Evolutionary conservation across 2,888 invertebrate genomes (phyloP).

Genomic region (Gari tellinella): DNA sequence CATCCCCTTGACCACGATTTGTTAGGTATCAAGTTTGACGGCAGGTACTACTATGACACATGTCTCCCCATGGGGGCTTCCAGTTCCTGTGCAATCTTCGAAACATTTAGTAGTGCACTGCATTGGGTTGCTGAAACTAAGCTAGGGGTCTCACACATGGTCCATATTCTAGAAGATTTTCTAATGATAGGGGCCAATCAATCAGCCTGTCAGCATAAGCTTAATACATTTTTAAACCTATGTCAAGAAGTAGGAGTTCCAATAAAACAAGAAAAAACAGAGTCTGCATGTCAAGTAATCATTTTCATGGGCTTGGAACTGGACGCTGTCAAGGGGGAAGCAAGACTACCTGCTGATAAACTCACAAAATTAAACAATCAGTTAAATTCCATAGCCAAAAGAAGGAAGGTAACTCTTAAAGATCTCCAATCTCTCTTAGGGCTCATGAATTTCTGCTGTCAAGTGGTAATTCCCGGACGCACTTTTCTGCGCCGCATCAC

Average conservation of each 20-base stretch:
- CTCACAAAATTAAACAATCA: neutral
- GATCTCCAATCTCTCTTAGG: constrained; percentile 40
- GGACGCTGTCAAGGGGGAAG: constrained; percentile 33
- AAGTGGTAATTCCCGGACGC: constrained; percentile 27
- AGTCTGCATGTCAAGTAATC: no score
- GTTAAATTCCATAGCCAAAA: neutral
- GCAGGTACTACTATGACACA: constrained; percentile 37
- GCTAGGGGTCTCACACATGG: constrained; percentile 7
- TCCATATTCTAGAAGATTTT: constrained; percentile 49
- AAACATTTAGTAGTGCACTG: constrained; percentile 32
- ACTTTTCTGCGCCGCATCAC: constrained; percentile 27
- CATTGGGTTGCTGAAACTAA: constrained; percentile 19
- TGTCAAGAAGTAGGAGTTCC: constrained; percentile 22
- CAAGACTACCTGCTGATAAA: constrained; percentile 31
- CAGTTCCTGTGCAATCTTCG: constrained; percentile 43
- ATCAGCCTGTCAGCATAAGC: constrained; percentile 2
- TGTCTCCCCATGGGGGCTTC: constrained; percentile 36
- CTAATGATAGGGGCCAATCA: constrained; percentile 11
- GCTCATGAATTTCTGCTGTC: constrained; percentile 32
- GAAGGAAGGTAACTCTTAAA: constrained; percentile 10
- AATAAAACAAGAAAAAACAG: constrained; percentile 40
- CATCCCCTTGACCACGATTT: constrained; percentile 41
- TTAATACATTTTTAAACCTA: constrained; percentile 14
- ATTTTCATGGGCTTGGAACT: constrained; percentile 46
- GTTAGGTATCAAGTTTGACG: constrained; percentile 29